Base-by-base conservation (phyloP, 2,888 invertebrate species). In the Glyphotaelius pellucidus region DNA sequence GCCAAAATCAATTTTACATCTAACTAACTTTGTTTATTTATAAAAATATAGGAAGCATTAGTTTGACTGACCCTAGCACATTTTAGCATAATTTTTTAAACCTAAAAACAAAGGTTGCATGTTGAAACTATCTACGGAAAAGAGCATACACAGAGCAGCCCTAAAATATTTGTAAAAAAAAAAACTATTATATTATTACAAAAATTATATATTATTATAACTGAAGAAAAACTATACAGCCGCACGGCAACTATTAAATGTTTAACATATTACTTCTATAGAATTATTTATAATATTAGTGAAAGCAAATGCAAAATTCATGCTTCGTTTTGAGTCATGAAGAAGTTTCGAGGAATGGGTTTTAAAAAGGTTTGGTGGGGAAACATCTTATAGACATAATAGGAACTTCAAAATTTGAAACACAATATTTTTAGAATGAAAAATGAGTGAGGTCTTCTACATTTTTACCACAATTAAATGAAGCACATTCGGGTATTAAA, bases 311-410 rank as follows among this genome's bases (percentile, higher is more conserved):
- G 80, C 80, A 80, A 67, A n/a, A 47, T 31, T 35, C 88, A 89
- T 89, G 88, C 88, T 80, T 89, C 80, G 38, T 89, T 79, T 89
- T 31, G 79, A 42, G n/a, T 32, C 32, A 42, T 89, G 88, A 89
- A 89, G 88, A 80, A 35, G 15, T 25, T 67, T 38, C 52, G 79
- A 80, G 88, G 88, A 79, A 67, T n/a, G 80, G 42, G 25, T 35
- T 35, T 79, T 3, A 42, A 32, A 90, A n/a, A 9, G 81, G 30
- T 15, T n/a, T 31, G 19, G 81, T n/a, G 12, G 90, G 81, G 30
- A 38, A 35, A 90, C 80, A 88, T 67, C 52, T 88, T 88, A 88
- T 25, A 88, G 31, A 86, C 4, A 38, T 25, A 67, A 67, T 25
- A 25, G 25, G 67, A 7, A 25, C 1, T n/a, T 67, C 67, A 9